These are phyloP conservation scores for Chaetodon trifascialis DNA, from an alignment of 2,113 vertebrate species.

Conservation along the genomic window DNA sequence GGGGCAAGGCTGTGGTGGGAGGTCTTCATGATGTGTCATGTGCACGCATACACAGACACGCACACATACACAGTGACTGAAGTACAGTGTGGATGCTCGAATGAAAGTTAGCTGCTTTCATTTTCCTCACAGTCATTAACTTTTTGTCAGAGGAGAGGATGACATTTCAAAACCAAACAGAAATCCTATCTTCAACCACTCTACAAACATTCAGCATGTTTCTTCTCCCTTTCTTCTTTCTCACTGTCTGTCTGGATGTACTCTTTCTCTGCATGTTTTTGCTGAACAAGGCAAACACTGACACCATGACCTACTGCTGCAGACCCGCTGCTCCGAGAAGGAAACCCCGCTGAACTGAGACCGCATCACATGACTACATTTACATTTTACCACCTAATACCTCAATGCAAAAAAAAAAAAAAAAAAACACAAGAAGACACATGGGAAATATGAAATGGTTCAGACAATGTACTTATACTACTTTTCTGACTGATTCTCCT, in stretches of 20 bases:
- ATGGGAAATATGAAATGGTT: slow-evolving; percentile 13
- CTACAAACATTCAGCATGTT: neutral
- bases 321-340: slow-evolving; percentile 39
- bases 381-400: slow-evolving; percentile 13
- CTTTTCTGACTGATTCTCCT: neutral
- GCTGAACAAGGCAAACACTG: slow-evolving; percentile 40
- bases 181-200: slow-evolving; percentile 3
- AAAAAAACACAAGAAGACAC: neutral
- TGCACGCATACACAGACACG: slow-evolving; percentile 13
- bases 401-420: neutral
- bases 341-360: slow-evolving; percentile 41
- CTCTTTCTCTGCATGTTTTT: slow-evolving; percentile 35
- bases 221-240: slow-evolving; percentile 8
- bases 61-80: neutral
- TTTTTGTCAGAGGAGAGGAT: neutral
- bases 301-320: slow-evolving; percentile 60
- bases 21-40: slow-evolving; percentile 45
- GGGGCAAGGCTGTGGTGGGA: slow-evolving; percentile 29
- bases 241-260: neutral
- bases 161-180: slow-evolving; percentile 35
- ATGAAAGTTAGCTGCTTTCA: neutral
- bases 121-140: neutral
- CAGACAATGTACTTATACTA: neutral
- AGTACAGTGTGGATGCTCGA: neutral
- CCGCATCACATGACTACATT: slow-evolving; percentile 12